Base-by-base conservation (phyloP, 2,797 vertebrate species). In the Cottoperca gobio region DNA sequence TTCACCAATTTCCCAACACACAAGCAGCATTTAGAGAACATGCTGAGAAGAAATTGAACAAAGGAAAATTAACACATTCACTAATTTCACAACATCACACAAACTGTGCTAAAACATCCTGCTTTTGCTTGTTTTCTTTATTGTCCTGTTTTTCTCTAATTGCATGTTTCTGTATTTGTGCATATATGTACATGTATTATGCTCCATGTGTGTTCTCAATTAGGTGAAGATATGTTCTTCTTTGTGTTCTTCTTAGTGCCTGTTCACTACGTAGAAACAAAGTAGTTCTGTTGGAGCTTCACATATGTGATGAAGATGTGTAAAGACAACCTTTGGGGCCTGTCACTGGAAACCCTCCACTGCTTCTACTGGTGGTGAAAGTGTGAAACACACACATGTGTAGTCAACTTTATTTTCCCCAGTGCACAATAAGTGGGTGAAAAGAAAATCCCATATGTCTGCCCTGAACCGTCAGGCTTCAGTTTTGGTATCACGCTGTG, bases 401-500 rank as follows among this genome's bases (percentile, higher is more conserved):
- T 59, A 37, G 46, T 6, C 31, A 31, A 31, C 33, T 33, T 33
- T 33, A 59, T n/a, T 16, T 54, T 50, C 35, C 50, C 49, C 50
- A 52, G 49, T 17, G n/a, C 31, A 49, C n/a, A 66, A n/a, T 66
- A 53, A 33, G 33, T 28, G 28, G n/a, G 14, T 24, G 14, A 50
- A 52, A 37, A 35, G 4, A 52, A 63, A 59, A 39, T 33, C 23
- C 43, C 28, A 45, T 55, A 45, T 43, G 8, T 62, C 54, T 69
- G 42, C 50, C 48, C 39, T 70, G 52, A 74, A 63, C 53, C 3
- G 8, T 49, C 5, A 61, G 58, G 35, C 67, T 73, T 13, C 26
- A 50, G 46, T 45, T 48, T 31, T 46, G 54, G 76, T 55, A 24
- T 60, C 76, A 73, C 19, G 62, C 71, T 83, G 85, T 2, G 71